Percentiles rank a stretch among this genome's conserved stretches.
phyloP scores from a whole-genome alignment of 2,888 invertebrate species.

The Saturnia japonica region DNA sequence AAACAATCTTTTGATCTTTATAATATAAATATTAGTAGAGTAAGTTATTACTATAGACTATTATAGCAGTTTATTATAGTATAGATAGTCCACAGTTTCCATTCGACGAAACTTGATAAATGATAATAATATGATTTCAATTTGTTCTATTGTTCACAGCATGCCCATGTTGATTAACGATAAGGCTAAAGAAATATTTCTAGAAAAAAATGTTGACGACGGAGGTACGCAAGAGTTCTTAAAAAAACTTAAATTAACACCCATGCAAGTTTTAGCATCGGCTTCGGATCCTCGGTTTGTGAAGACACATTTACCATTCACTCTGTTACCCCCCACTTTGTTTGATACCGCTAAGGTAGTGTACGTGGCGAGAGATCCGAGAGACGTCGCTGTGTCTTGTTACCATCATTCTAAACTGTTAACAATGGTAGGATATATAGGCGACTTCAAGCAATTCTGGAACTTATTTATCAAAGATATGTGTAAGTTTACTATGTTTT shows the following conservation, averaged over 20 bases:
- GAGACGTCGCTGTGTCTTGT: conserved; percentile 89
- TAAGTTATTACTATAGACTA: too few relatives aligned
- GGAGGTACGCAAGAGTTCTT: conserved; percentile 63
- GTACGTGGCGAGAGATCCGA: conserved; percentile 90
- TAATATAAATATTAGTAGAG: too few relatives aligned
- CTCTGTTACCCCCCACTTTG: conserved; percentile 83
- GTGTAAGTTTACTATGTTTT: not conserved
- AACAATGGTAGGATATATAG: conserved; percentile 79
- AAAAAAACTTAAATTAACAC: conserved; percentile 20
- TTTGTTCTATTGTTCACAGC: not conserved
- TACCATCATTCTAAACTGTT: conserved; percentile 85
- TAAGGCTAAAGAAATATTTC: conserved; percentile 11
- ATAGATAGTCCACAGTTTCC: too few relatives aligned
- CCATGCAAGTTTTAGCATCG: conserved; percentile 24
- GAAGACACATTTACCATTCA: conserved; percentile 85
- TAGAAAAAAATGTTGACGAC: not conserved
- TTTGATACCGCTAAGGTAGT: conserved; percentile 78
- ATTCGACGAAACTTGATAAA: too few relatives aligned
- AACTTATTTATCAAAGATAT: conserved; percentile 70
- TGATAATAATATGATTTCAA: too few relatives aligned
- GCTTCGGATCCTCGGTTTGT: conserved; percentile 44
- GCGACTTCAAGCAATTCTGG: conserved; percentile 84
- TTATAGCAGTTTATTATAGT: too few relatives aligned
- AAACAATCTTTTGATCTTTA: too few relatives aligned
- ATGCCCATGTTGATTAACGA: not conserved